These are phyloP conservation scores for Microplitis manilae DNA, from an alignment of 2,888 invertebrate genomes.

Conservation along the genomic window DNA sequence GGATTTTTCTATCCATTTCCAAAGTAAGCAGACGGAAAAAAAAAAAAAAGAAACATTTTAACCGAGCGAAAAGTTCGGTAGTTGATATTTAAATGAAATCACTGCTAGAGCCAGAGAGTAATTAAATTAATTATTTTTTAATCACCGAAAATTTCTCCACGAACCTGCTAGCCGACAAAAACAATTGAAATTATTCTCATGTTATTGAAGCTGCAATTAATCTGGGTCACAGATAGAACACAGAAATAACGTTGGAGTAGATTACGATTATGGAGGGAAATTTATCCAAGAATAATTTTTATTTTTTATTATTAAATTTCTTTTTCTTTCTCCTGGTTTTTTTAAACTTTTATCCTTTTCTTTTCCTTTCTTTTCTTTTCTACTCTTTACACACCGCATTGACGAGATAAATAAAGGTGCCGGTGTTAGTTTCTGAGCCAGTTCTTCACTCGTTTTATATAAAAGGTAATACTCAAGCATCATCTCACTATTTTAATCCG, in stretches of 20 bases:
- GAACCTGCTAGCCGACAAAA: neutral
- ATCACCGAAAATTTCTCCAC: neutral
- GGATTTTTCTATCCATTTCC: too few species aligned
- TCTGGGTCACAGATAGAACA: conserved; percentile 46
- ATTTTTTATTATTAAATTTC: conserved; percentile 28
- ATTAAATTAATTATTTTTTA: neutral
- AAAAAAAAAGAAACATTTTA: neutral
- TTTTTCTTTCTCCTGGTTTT: conserved; percentile 17
- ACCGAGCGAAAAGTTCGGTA: neutral
- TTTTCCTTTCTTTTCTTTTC: conserved; percentile 17
- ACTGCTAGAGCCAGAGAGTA: neutral
- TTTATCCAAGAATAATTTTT: conserved; percentile 51
- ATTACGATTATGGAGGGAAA: conserved; percentile 59
- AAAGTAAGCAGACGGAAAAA: neutral
- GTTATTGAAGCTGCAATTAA: conserved; percentile 25
- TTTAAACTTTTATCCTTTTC: conserved; percentile 8
- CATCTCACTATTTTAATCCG: neutral
- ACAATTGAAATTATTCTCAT: neutral
- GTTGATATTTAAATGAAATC: too few species aligned
- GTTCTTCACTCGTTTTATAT: conserved; percentile 7
- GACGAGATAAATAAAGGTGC: neutral
- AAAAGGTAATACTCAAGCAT: neutral
- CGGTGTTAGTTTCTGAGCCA: neutral
- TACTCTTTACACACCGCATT: neutral
- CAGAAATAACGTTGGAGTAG: conserved; percentile 10